Conservation (phyloP, 1,140 invertebrate genomes). For the Conus ventricosus region DNA sequence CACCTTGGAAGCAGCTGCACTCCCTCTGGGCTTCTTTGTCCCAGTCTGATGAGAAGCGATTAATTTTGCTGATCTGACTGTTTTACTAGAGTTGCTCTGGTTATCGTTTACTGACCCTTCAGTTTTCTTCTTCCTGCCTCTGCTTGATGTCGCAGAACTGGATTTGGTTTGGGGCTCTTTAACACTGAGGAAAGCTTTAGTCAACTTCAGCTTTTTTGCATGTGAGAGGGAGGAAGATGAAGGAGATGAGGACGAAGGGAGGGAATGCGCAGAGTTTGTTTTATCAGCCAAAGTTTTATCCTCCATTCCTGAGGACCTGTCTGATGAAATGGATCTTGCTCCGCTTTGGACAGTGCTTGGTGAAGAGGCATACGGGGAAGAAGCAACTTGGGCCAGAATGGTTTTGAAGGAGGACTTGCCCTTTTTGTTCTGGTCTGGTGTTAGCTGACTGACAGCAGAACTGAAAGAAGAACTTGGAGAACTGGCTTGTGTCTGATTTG, state of each 20-base stretch:
- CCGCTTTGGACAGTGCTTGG: not conserved
- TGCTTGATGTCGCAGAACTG: not conserved
- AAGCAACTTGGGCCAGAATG: constrained; percentile 7
- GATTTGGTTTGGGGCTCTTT: not conserved
- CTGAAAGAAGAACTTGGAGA: too few relatives aligned
- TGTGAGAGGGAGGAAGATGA: not conserved
- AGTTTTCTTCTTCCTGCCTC: constrained; percentile 1
- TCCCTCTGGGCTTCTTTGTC: not conserved
- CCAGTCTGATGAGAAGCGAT: not conserved
- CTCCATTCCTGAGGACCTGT: not conserved
- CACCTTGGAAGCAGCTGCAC: not conserved
- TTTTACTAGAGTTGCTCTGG: not conserved
- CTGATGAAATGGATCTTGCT: not conserved
- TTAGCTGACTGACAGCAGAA: not conserved
- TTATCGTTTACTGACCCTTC: not conserved
- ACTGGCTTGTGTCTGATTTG: too few relatives aligned
- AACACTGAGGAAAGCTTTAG: not conserved
- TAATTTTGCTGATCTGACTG: not conserved
- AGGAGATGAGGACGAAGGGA: not conserved
- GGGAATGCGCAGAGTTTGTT: not conserved
- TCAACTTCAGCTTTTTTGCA: not conserved
- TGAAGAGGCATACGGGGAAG: not conserved
- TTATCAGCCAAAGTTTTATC: not conserved
- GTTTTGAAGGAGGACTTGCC: not conserved
- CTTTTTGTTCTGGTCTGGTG: not conserved